A percentile compares a stretch with the other conserved stretches of the same genome.
phyloP scores from a whole-genome alignment of 1,140 invertebrate genomes.

The Kradibia gibbosae region DNA sequence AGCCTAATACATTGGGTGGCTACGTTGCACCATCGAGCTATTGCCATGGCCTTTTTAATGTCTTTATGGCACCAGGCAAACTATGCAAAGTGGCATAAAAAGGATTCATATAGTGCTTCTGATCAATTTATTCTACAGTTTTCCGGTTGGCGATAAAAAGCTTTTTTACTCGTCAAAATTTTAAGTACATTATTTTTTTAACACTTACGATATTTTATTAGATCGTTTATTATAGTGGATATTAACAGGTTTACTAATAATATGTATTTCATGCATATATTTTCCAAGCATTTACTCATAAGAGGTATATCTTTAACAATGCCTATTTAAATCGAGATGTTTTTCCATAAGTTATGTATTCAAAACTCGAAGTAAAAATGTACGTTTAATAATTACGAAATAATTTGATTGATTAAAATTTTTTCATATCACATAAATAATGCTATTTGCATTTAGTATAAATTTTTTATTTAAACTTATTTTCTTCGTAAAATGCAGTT shows the following conservation, averaged over 20 bases:
- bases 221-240: neutral
- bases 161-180: neutral
- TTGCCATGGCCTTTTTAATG: neutral
- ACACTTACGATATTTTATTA: neutral
- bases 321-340: too few species aligned
- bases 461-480: too few species aligned
- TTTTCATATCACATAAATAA: too few species aligned
- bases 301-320: too few species aligned
- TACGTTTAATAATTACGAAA: too few species aligned
- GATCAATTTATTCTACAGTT: too few species aligned
- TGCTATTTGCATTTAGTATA: too few species aligned
- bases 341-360: too few species aligned
- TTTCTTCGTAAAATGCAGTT: too few species aligned
- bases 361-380: too few species aligned
- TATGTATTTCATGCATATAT: neutral
- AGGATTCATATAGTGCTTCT: too few species aligned
- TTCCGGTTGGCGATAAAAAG: neutral
- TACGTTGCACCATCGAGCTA: neutral
- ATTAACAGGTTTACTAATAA: neutral
- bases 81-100: neutral
- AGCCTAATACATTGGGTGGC: neutral
- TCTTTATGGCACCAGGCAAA: neutral
- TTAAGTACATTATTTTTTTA: neutral
- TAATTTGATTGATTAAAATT: too few species aligned
- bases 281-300: neutral